phyloP scores from a whole-genome alignment of 2,888 invertebrate species.

The Synanthedon vespiformis region DNA sequence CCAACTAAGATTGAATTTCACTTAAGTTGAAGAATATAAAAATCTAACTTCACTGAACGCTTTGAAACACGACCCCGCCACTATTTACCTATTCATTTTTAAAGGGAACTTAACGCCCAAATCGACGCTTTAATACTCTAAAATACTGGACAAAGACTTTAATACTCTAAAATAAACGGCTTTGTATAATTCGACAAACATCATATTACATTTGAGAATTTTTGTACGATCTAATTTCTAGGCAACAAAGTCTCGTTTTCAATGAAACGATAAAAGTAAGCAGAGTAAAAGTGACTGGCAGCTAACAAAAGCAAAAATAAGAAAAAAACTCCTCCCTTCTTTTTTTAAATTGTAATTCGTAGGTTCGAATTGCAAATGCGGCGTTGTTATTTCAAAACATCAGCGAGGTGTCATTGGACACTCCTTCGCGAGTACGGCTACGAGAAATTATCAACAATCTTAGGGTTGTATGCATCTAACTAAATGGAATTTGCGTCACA shows the following conservation, averaged over 20 bases:
- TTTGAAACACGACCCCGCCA: constrained; percentile 53
- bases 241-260: constrained; percentile 13
- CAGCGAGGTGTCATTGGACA: constrained; percentile 67
- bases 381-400: constrained; percentile 69
- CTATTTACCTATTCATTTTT: constrained; percentile 70
- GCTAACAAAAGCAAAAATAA: constrained; percentile 18
- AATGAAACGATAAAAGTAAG: not conserved
- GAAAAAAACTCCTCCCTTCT: constrained; percentile 53
- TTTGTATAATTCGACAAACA: constrained; percentile 51
- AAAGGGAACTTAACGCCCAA: constrained; percentile 68
- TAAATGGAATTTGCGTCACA: too few relatives aligned
- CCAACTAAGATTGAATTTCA: too few relatives aligned
- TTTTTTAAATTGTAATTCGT: constrained; percentile 68
- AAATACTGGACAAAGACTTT: constrained; percentile 56
- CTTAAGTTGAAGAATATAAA: too few relatives aligned
- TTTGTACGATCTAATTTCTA: constrained; percentile 1
- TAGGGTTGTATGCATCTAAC: too few relatives aligned
- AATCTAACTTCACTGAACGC: constrained; percentile 16
- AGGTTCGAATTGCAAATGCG: constrained; percentile 67
- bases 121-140: constrained; percentile 62
- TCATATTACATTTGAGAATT: constrained; percentile 5
- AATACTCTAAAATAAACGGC: constrained; percentile 56
- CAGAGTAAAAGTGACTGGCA: not conserved
- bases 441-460: constrained; percentile 24
- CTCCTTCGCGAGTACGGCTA: constrained; percentile 39